Percentiles rank a stretch among this genome's conserved stretches.
Conservation (phyloP, 2,797 vertebrate species). For the Enoplosus armatus region DNA sequence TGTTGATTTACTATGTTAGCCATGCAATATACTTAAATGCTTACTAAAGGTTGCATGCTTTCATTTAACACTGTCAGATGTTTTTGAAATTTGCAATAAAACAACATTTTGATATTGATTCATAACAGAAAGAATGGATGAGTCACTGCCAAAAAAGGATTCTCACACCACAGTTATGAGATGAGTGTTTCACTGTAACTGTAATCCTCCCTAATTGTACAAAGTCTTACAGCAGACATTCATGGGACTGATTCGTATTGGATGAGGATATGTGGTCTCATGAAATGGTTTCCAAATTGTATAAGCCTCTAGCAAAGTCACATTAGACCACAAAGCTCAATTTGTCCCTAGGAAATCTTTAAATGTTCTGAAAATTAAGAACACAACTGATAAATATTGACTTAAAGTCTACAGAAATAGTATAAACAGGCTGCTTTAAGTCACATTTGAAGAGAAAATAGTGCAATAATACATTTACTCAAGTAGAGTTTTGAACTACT, state of each 20-base stretch:
- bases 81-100: constrained; percentile 7
- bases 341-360: background rate
- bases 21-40: background rate
- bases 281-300: background rate
- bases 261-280: background rate
- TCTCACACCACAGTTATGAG: background rate
- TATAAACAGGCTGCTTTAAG: too few species aligned
- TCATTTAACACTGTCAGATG: background rate
- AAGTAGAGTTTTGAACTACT: background rate
- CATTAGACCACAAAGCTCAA: background rate
- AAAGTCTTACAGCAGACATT: background rate
- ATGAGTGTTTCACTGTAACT: background rate
- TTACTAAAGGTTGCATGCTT: background rate
- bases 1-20: background rate
- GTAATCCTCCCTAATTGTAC: background rate
- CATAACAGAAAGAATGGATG: background rate
- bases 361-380: background rate
- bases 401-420: too few species aligned
- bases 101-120: background rate
- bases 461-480: background rate
- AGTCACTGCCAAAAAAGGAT: background rate
- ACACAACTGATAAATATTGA: too few species aligned
- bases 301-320: background rate
- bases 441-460: background rate
- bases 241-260: background rate